phyloP scores from a whole-genome alignment of 2,113 vertebrate genomes.

The Ptychochromis oligacanthus region DNA sequence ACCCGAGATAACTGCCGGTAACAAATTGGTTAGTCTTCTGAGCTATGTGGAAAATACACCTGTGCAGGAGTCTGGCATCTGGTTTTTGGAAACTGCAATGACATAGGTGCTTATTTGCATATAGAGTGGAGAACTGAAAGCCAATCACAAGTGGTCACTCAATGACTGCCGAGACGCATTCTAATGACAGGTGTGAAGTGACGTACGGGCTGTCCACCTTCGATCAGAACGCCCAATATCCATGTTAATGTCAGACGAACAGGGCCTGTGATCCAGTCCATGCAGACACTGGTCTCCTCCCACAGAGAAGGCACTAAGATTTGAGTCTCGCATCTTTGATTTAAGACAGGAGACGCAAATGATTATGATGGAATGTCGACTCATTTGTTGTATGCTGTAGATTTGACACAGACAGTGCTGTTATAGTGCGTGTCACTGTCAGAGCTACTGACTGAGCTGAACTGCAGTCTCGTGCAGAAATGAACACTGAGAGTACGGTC shows the following conservation, averaged over 20 bases:
- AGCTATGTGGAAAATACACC: not conserved
- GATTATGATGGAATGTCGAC: not conserved
- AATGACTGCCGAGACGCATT: not conserved
- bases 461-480: conserved; percentile 33
- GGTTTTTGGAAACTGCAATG: not conserved
- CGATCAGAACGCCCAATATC: not conserved
- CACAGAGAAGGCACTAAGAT: conserved; percentile 63
- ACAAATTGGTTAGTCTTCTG: not conserved
- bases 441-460: conserved; percentile 33
- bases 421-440: conserved; percentile 1
- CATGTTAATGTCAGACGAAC: not conserved
- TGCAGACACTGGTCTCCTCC: not conserved
- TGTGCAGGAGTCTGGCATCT: not conserved
- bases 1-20: not conserved
- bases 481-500: conserved; percentile 29
- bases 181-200: not conserved
- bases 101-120: not conserved
- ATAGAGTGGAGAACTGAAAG: not conserved
- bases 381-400: not conserved
- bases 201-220: not conserved
- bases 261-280: not conserved
- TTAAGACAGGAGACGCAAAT: not conserved
- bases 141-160: not conserved
- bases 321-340: not conserved
- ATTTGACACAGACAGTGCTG: not conserved